These are phyloP conservation scores for Gila orcuttii DNA, from an alignment of 2,113 vertebrate species.

Conservation along the genomic window DNA sequence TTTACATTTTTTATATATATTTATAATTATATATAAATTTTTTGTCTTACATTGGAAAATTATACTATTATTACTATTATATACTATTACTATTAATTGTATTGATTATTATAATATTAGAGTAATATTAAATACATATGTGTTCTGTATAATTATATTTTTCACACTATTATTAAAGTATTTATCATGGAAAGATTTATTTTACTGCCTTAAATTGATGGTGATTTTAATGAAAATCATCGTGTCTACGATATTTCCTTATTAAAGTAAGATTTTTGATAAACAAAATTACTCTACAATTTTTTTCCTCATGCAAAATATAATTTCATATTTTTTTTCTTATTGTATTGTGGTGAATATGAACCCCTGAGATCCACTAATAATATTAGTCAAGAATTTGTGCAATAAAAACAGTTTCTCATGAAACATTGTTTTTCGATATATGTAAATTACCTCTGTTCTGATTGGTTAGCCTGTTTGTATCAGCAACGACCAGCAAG, in stretches of 20 bases:
- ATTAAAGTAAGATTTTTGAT: background rate
- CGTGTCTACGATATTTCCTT: background rate
- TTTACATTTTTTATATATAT: background rate
- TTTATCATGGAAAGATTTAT: too few species aligned
- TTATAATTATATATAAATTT: background rate
- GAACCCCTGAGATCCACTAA: background rate
- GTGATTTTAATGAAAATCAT: too few species aligned
- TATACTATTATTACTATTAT: too few species aligned
- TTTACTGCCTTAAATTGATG: too few species aligned
- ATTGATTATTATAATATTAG: too few species aligned
- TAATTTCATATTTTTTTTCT: background rate
- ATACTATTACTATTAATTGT: too few species aligned
- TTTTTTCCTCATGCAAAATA: background rate
- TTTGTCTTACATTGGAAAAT: too few species aligned
- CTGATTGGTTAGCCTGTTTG: background rate
- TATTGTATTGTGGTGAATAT: background rate
- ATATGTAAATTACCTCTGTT: slow-evolving; percentile 2
- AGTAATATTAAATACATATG: too few species aligned
- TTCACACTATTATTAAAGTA: too few species aligned
- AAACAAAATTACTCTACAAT: background rate
- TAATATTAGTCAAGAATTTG: background rate
- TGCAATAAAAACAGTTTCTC: background rate
- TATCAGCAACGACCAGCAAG: background rate
- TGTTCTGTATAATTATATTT: too few species aligned
- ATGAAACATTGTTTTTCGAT: background rate